These are phyloP conservation scores for Trichopoda pennipes DNA, from an alignment of 2,888 invertebrate genomes.

Conservation along the genomic window DNA sequence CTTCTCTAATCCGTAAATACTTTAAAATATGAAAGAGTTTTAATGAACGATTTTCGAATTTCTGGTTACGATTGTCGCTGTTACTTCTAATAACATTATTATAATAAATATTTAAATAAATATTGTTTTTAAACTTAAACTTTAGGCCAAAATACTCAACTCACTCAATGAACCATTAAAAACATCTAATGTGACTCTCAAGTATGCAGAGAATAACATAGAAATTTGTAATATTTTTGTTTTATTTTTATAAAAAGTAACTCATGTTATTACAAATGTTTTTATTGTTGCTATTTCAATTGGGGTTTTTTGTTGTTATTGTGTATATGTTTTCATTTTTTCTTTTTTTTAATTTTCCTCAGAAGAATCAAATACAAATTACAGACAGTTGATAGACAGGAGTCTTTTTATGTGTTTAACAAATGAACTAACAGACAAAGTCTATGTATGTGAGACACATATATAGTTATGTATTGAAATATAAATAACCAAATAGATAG, in stretches of 20 bases:
- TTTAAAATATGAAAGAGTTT: too few relatives aligned
- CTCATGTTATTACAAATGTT: constrained; percentile 29
- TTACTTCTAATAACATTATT: too few relatives aligned
- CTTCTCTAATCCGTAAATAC: too few relatives aligned
- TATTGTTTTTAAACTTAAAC: too few relatives aligned
- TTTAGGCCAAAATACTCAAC: too few relatives aligned
- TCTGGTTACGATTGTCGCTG: too few relatives aligned
- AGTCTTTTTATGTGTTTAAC: constrained; percentile 71
- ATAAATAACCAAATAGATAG: constrained; percentile 67
- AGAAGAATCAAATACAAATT: constrained; percentile 72
- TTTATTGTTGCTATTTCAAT: constrained; percentile 30
- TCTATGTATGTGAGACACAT: constrained; percentile 12
- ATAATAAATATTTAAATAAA: too few relatives aligned
- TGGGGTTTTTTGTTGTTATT: constrained; percentile 18
- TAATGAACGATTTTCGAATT: too few relatives aligned
- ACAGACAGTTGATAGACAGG: constrained; percentile 76
- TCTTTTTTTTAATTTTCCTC: constrained; percentile 64
- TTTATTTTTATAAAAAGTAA: neutral
- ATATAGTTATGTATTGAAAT: constrained; percentile 1
- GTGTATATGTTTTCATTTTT: constrained; percentile 22
- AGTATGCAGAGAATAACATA: neutral
- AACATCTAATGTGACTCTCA: neutral
- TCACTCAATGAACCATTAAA: too few relatives aligned
- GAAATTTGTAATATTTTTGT: neutral
- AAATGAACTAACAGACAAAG: constrained; percentile 52